Evolutionary conservation across 2,888 invertebrate species (phyloP).

Genomic region (Miltochrista miniata): DNA sequence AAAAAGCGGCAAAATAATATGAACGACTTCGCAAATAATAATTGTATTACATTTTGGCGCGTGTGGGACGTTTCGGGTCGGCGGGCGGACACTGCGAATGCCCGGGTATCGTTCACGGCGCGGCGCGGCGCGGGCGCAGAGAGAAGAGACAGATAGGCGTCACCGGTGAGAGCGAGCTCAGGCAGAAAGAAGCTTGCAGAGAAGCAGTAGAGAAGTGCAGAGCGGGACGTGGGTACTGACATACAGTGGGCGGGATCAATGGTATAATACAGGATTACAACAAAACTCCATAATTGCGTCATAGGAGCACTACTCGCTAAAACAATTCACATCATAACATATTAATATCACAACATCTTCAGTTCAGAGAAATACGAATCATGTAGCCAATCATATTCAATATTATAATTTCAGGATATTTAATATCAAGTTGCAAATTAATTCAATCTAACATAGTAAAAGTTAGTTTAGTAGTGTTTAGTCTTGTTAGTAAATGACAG

Average conservation of each 20-base stretch:
- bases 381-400: conserved; percentile 33
- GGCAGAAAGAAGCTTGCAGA: conserved; percentile 84
- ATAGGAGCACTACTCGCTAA: conserved; percentile 68
- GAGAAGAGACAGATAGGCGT: conserved; percentile 61
- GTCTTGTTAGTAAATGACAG: conserved; percentile 76
- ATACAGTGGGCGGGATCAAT: conserved; percentile 78
- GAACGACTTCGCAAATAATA: conserved; percentile 73
- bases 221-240: conserved; percentile 81
- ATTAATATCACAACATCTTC: conserved; percentile 35
- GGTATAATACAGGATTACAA: conserved; percentile 81
- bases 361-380: conserved; percentile 10
- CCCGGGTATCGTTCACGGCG: conserved; percentile 16
- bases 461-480: conserved; percentile 57
- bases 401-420: conserved; percentile 8
- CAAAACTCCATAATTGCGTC: conserved; percentile 66
- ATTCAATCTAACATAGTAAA: conserved; percentile 62
- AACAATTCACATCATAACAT: conserved; percentile 54
- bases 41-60: conserved; percentile 61
- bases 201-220: conserved; percentile 84
- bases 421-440: conserved; percentile 18
- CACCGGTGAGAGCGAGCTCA: conserved; percentile 80
- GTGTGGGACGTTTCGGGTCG: conserved; percentile 61
- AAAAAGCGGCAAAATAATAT: conserved; percentile 78
- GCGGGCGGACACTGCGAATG: conserved; percentile 42
- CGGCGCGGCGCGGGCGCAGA: conserved; percentile 60